A percentile compares a stretch with the other conserved stretches of the same genome.
Conservation (phyloP, 2,113 vertebrate genomes). For the Pogona vitticeps region DNA sequence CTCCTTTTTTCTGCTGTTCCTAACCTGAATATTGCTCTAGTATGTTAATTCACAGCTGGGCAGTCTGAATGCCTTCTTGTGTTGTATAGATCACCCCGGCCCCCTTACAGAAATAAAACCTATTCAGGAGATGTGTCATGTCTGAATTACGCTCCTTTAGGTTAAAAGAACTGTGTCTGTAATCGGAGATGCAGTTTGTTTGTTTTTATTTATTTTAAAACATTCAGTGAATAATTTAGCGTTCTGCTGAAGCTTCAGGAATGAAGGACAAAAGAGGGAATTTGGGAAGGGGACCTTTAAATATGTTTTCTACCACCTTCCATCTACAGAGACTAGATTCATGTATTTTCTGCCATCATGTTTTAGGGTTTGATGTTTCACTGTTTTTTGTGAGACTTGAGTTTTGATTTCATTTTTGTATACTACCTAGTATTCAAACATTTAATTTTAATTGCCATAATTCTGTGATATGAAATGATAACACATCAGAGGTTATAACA, state of each 20-base stretch:
- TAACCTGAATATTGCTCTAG: neutral
- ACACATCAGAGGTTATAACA: too few relatives aligned
- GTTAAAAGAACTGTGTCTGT: neutral
- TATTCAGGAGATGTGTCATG: neutral
- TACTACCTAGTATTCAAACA: too few relatives aligned
- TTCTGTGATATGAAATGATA: too few relatives aligned
- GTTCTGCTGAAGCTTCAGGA: neutral
- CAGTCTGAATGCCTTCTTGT: neutral
- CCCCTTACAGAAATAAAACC: neutral
- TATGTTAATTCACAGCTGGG: neutral
- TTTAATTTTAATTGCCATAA: too few relatives aligned
- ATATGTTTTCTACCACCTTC: neutral
- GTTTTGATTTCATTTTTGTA: too few relatives aligned
- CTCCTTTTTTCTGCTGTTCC: neutral
- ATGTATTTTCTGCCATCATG: too few relatives aligned
- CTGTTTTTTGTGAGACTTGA: too few relatives aligned
- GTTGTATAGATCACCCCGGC: neutral
- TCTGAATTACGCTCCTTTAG: neutral
- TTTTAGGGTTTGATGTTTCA: too few relatives aligned
- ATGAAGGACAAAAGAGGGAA: neutral
- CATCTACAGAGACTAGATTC: neutral
- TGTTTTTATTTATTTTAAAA: too few relatives aligned
- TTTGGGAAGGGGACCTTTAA: too few relatives aligned
- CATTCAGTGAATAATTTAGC: too few relatives aligned
- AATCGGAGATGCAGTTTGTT: too few relatives aligned